Conservation (phyloP, 2,888 invertebrate species). For the Prosapia bicincta region DNA sequence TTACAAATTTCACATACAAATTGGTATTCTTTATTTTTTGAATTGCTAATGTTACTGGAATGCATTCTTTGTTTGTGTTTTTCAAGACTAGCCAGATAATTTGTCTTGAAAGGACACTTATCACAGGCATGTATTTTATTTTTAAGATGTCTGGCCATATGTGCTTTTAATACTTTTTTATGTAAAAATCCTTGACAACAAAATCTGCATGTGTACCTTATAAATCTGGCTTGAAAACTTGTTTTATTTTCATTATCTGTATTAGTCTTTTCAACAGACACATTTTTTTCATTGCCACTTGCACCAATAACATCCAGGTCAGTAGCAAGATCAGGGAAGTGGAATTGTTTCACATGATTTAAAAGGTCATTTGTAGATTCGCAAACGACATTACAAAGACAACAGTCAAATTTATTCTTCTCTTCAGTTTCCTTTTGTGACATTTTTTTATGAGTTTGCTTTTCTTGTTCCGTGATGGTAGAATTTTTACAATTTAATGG, state of each 20-base stretch:
- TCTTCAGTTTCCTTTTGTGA: background rate
- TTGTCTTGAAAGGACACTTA: background rate
- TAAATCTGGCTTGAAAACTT: too few species aligned
- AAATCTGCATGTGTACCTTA: too few species aligned
- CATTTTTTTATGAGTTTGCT: too few species aligned
- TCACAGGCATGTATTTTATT: background rate
- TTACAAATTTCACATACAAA: background rate
- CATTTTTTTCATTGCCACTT: too few species aligned
- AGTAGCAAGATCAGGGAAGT: background rate
- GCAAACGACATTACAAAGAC: background rate
- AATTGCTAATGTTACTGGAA: too few species aligned
- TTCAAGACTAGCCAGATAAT: background rate
- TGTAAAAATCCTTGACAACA: too few species aligned
- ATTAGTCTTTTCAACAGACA: too few species aligned
- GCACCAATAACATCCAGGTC: background rate
- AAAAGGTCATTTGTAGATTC: background rate
- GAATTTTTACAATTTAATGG: too few species aligned
- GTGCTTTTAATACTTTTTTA: too few species aligned
- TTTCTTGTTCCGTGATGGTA: too few species aligned
- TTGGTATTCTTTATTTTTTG: background rate
- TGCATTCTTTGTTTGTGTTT: background rate
- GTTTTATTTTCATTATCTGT: too few species aligned
- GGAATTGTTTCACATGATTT: background rate
- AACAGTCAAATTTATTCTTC: background rate
- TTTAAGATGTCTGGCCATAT: too few species aligned